Evolutionary conservation across 2,888 invertebrate species (phyloP), one percentile per base, ranked within the genome.

Genomic region (Thymelicus acteon): DNA sequence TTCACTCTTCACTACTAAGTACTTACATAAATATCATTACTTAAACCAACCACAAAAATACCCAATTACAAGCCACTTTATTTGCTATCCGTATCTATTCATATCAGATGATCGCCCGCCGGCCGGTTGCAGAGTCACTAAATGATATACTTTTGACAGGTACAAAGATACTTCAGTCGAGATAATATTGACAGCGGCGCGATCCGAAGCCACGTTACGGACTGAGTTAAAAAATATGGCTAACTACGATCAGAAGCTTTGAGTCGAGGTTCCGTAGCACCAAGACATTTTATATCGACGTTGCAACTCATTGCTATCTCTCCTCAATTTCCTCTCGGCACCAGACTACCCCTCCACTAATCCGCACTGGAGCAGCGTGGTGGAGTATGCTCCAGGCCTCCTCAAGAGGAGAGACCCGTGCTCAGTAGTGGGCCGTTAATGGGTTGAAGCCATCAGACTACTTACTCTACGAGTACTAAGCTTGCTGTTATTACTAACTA

Each of bases 141-240:
- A 85, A 84, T 87, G 88, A 89, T 88, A 89, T 85, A 86, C 86
- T 86, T 90, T 86, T 90, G 90, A 90, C 90, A 85, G 87, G 79
- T 74, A 61, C 75, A 72, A 75, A 79, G 86, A 90, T 88, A 85
- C 83, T 80, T 75, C 77, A 75, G 79, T 68, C 67, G 62, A 77
- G 89, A 90, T 88, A 85, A 82, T 74, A 82, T 72, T 83, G 90
- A 84, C 84, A 85, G 84, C 80, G 79, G 65, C 71, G 71, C 71
- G 66, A 62, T 67, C 58, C 66, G 71, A 71, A 71, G 47, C 61
- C 71, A 49, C 19, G 19, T 19, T 19, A 19, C 39, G 19, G 71
- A 48, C 31, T 10, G 12, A 64, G 65, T 54, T 54, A 62, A 66
- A 71, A 67, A 67, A 65, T 64, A 60, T 39, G 37, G 58, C 37